Base-by-base conservation (phyloP, 2,888 invertebrate genomes). In the Pseudanteris insignis region DNA sequence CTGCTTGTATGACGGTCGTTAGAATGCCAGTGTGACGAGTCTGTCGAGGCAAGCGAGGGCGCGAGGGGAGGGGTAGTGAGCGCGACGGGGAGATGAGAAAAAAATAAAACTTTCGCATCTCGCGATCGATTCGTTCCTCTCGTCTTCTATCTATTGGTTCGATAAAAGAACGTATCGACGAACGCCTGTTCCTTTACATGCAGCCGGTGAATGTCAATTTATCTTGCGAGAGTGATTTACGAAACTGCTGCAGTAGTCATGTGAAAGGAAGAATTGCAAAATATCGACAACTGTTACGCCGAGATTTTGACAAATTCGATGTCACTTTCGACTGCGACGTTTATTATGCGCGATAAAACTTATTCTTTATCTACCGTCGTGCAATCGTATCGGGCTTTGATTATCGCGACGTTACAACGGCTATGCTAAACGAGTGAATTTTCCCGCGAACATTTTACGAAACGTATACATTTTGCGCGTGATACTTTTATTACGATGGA, bases 141-240 rank as follows among this genome's bases (percentile, higher is more conserved):
- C 54, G 34, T 54, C 48, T 14, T 30, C 32, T 54, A 48, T 58
- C 50, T 50, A 58, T 59, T 63, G 54, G 53, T 41, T 38, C 63
- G 58, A 46, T 58, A 58, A 58, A 58, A 63, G 63, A 54, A 63
- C 50, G 54, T 50, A 63, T 59, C 51, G 57, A 6, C 33, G 38
- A 25, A 43, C 43, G 29, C 54, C 57, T 53, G 58, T 63, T 63
- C 54, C 58, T 63, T 63, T 63, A 55, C 63, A 63, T 63, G 63
- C 63, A 63, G 54, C 55, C 44, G 63, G 63, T 59, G 59, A 47
- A 63, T 59, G 63, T 63, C 63, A 58, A 63, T 63, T 63, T 63
- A 63, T 63, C 58, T 63, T 63, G 50, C 63, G n/a, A 46, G 50
- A 28, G 63, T 58, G 63, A 63, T 63, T 63, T 59, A 54, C 57